phyloP scores from a whole-genome alignment of 2,113 vertebrate genomes.

The Alaudala cheleensis region DNA sequence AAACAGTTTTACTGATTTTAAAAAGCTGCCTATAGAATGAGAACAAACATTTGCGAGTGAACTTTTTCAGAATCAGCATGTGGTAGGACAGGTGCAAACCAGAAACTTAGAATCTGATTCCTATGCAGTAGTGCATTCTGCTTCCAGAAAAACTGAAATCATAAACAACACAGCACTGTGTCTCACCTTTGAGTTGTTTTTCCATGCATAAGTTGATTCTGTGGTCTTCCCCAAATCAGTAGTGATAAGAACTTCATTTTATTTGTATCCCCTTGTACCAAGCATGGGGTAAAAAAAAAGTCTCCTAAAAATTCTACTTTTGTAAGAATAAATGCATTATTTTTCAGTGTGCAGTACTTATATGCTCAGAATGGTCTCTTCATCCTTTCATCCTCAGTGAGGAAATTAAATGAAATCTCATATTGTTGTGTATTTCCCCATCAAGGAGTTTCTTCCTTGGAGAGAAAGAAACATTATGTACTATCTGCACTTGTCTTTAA shows the following conservation, averaged over 20 bases:
- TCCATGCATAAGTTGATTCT: not conserved
- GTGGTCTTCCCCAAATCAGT: not conserved
- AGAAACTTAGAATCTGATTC: not conserved
- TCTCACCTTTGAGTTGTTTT: not conserved
- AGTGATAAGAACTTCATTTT: not conserved
- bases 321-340: not conserved
- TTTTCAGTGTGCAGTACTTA: not conserved
- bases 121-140: fast-evolving
- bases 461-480: not conserved
- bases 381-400: not conserved
- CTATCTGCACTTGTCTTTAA: conserved; percentile 8
- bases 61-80: not conserved
- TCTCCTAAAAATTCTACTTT: not conserved
- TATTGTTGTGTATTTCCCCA: not conserved
- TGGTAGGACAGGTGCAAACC: not conserved
- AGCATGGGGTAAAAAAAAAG: not conserved
- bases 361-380: not conserved
- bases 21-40: not conserved
- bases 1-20: not conserved
- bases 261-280: not conserved
- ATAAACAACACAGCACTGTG: not conserved
- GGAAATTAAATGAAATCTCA: not conserved
- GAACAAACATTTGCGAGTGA: not conserved
- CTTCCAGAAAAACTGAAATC: not conserved
- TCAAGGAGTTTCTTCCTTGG: not conserved